Base-by-base conservation (phyloP, 2,888 invertebrate species). In the Cordilura impudica region DNA sequence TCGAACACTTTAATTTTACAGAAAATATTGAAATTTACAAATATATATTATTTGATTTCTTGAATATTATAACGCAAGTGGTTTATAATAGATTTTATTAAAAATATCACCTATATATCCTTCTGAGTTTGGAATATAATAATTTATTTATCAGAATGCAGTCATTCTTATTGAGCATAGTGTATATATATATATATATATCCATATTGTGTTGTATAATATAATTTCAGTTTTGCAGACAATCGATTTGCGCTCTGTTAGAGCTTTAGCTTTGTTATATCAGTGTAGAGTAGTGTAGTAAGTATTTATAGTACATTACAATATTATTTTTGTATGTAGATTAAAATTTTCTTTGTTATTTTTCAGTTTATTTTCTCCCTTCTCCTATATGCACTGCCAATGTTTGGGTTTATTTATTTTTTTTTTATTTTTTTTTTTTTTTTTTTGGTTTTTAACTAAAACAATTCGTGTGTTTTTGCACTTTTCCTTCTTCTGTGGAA, bases 201-300 rank as follows among this genome's bases (percentile, higher is more conserved):
- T n/a, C n/a, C n/a, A n/a, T 12, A 35, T 6, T 12, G 35, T 21
- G 21, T 49, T 63, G 31, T 39, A 12, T 53, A 53, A 51, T 54
- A 45, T 53, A 54, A 63, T 47, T 71, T 45, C 54, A 54, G 45
- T 63, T 72, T 63, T 56, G 35, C 72, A 72, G 72, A 72, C 72
- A 65, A 72, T 72, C 63, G 72, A 65, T 71, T 71, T 63, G 53
- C 43, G 21, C 54, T 63, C 45, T 21, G 61, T 39, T 61, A 51
- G 58, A 70, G 31, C 26, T 70, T 49, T 53, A 7, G 53, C 31
- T 71, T 54, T 61, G 21, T 45, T 54, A 14, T 21, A 1, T 18
- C 0, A 2, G 7, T 58, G 16, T 23, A 43, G 7, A 8, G 47
- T 18, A 16, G n/a, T 19, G 21, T n/a, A 12, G 35, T 14, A 61